These are phyloP conservation scores for Mycetomoellerius zeteki DNA, from an alignment of 1,140 invertebrate species.

Conservation along the genomic window DNA sequence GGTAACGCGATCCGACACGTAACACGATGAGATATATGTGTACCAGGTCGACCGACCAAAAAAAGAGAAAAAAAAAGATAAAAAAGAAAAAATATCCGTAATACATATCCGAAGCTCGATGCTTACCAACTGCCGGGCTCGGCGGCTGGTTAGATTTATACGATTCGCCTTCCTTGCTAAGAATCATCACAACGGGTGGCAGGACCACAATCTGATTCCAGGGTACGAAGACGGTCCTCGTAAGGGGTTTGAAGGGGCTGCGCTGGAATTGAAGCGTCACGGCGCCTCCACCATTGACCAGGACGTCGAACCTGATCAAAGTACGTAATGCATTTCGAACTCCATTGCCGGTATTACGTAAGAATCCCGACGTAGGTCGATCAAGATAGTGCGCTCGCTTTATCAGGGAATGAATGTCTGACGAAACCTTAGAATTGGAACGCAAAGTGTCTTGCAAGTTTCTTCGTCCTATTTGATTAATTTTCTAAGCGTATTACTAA, in stretches of 20 bases:
- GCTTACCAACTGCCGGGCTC: constrained; percentile 83
- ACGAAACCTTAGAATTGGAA: constrained; percentile 47
- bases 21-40: constrained; percentile 53
- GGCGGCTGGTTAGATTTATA: constrained; percentile 84
- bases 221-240: constrained; percentile 96
- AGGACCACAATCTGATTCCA: constrained; percentile 98
- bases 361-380: constrained; percentile 45
- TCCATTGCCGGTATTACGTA: constrained; percentile 56
- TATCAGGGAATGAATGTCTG: constrained; percentile 44
- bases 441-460: background rate
- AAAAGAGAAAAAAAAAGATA: constrained; percentile 12
- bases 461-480: constrained; percentile 30
- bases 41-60: constrained; percentile 42
- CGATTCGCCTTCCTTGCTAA: constrained; percentile 91
- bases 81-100: constrained; percentile 40
- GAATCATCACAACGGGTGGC: constrained; percentile 94
- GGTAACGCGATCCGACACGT: constrained; percentile 42
- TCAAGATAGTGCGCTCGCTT: constrained; percentile 39
- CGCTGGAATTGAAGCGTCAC: constrained; percentile 98
- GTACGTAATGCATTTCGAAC: constrained; percentile 71
- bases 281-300: constrained; percentile 99
- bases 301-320: constrained; percentile 96
- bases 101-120: constrained; percentile 41
- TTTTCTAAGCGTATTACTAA: background rate
- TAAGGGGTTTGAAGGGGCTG: constrained; percentile 95